These are phyloP conservation scores for Drosophila hamatofila DNA, from an alignment of 2,888 invertebrate species.

Conservation along the genomic window DNA sequence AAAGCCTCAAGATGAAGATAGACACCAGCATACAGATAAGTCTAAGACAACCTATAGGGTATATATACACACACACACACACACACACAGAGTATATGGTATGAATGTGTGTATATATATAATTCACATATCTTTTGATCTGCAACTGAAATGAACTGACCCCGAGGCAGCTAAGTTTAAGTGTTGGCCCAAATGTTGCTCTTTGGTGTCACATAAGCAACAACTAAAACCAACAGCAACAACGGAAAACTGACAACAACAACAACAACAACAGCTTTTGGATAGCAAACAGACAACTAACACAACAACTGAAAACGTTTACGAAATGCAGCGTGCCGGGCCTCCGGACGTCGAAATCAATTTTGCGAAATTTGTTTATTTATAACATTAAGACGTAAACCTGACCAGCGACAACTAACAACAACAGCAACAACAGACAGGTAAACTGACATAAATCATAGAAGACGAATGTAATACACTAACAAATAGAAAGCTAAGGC, in stretches of 20 bases:
- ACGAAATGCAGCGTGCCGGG: slow-evolving; percentile 68
- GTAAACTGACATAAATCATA: not conserved
- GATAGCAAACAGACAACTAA: slow-evolving; percentile 42
- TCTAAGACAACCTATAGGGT: not conserved
- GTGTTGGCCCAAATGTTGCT: slow-evolving; percentile 26
- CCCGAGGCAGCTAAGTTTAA: slow-evolving; percentile 17
- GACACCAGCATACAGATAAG: slow-evolving; percentile 5
- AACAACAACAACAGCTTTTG: slow-evolving; percentile 22
- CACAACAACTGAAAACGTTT: slow-evolving; percentile 48
- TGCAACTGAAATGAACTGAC: slow-evolving; percentile 15
- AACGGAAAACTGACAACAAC: not conserved
- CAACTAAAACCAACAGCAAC: slow-evolving; percentile 20
- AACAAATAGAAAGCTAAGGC: not conserved
- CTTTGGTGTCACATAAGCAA: slow-evolving; percentile 40
- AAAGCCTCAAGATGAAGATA: slow-evolving; percentile 32
- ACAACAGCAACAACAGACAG: slow-evolving; percentile 12
- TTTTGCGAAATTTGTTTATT: slow-evolving; percentile 74
- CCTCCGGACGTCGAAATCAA: slow-evolving; percentile 54
- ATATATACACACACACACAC: not conserved
- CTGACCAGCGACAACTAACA: slow-evolving; percentile 64
- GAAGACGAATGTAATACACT: slow-evolving; percentile 24
- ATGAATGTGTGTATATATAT: not conserved
- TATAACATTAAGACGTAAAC: slow-evolving; percentile 65
- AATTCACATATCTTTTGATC: slow-evolving; percentile 6
- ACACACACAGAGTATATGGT: not conserved